These are phyloP conservation scores for Troglohyphantes excavatus DNA, from an alignment of 2,888 invertebrate species.

Conservation along the genomic window DNA sequence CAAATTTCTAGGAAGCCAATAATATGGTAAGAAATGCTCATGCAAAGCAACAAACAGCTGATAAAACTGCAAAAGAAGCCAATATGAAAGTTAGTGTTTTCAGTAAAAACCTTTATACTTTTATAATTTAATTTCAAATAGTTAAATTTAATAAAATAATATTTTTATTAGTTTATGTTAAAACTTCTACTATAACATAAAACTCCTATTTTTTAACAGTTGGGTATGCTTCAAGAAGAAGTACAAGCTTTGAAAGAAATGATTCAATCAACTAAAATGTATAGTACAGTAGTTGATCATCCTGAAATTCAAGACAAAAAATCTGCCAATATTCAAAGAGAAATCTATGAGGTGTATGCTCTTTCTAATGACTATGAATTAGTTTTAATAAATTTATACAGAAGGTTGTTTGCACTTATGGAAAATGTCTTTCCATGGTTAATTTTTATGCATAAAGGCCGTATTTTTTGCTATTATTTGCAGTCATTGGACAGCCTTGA, in stretches of 20 bases:
- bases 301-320: background rate
- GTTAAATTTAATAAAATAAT: background rate
- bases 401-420: too few species aligned
- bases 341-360: conserved; percentile 49
- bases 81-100: conserved; percentile 86
- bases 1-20: conserved; percentile 87
- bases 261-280: conserved; percentile 86
- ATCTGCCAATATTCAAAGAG: conserved; percentile 6
- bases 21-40: conserved; percentile 91
- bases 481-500: too few species aligned
- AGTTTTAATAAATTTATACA: too few species aligned
- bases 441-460: too few species aligned
- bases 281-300: background rate
- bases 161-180: background rate
- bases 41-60: conserved; percentile 87
- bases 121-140: background rate
- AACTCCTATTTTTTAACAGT: conserved; percentile 84
- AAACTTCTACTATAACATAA: background rate
- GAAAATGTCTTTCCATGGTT: too few species aligned
- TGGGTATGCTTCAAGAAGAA: conserved; percentile 89
- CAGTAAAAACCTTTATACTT: background rate
- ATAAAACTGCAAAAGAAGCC: conserved; percentile 88
- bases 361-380: too few species aligned
- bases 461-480: too few species aligned
- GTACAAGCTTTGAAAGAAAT: conserved; percentile 89